Evolutionary conservation across 2,113 vertebrate species (phyloP).

Genomic region (Galbula dea): DNA sequence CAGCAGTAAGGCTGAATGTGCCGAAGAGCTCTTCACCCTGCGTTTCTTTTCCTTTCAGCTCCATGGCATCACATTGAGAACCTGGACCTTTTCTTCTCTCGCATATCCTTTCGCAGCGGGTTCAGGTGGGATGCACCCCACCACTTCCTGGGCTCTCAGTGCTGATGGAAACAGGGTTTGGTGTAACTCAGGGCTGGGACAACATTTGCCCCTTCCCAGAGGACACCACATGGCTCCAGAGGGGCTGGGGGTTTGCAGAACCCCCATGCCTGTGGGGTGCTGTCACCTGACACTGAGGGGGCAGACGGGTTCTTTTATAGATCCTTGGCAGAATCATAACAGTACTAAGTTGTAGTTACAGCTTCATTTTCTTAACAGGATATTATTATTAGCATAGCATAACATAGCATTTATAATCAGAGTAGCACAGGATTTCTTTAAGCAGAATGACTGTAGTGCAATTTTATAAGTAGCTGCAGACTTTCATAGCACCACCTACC

Average conservation of each 20-base stretch:
- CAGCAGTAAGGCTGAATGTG: not conserved
- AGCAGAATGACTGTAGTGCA: not conserved
- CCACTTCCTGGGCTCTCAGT: no score
- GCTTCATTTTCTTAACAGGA: not conserved
- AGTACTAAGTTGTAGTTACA: not conserved
- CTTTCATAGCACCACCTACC: no score
- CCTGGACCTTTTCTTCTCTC: constrained; percentile 96
- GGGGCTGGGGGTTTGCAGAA: not conserved
- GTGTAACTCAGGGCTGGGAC: not conserved
- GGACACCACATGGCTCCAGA: not conserved
- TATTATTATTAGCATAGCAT: not conserved
- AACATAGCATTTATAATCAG: not conserved
- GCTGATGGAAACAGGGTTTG: not conserved
- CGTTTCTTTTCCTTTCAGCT: constrained; percentile 71
- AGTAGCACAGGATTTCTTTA: not conserved
- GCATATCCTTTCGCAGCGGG: constrained; percentile 88
- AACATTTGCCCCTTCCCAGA: not conserved
- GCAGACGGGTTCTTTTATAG: not conserved
- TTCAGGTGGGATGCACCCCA: not conserved
- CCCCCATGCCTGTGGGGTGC: not conserved
- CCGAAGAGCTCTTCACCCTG: not conserved
- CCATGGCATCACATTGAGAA: constrained; percentile 98
- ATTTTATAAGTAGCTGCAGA: not conserved
- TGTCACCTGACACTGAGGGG: not conserved
- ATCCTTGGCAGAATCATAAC: not conserved